phyloP scores from a whole-genome alignment of 92 coral and sea anemone genomes.

The Palythoa grandiflora region DNA sequence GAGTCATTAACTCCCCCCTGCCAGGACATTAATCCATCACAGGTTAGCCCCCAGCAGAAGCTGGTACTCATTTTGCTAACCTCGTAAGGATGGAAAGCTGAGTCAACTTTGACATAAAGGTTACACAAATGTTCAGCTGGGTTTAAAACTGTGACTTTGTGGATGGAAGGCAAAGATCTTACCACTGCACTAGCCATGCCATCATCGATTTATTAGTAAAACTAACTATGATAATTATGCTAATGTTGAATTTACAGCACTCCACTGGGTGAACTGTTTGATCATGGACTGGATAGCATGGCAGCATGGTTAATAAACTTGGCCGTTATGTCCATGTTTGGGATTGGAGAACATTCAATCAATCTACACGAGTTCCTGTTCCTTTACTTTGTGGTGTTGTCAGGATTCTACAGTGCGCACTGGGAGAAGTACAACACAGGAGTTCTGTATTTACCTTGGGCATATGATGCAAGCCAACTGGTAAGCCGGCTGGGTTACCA shows the following conservation, averaged over 20 bases:
- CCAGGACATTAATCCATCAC: too few species aligned
- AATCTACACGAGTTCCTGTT: conserved; percentile 79
- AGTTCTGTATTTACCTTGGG: conserved; percentile 91
- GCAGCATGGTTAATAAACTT: conserved; percentile 89
- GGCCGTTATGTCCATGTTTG: conserved; percentile 83
- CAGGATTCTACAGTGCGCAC: conserved; percentile 90
- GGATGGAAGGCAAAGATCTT: too few species aligned
- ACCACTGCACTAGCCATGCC: too few species aligned
- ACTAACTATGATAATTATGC: too few species aligned
- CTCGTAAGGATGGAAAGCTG: too few species aligned
- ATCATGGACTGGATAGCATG: conserved; percentile 97
- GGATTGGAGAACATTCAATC: conserved; percentile 73
- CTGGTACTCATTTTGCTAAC: too few species aligned
- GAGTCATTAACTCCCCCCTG: too few species aligned
- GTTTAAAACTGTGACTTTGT: too few species aligned
- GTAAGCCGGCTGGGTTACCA: conserved; percentile 49
- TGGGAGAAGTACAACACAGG: conserved; percentile 99
- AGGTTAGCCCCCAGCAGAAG: too few species aligned
- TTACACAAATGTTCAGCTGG: too few species aligned
- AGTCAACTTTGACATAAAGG: too few species aligned
- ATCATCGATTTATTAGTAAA: too few species aligned
- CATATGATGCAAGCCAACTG: conserved; percentile 92
- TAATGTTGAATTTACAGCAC: conserved; percentile 69
- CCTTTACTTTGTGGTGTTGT: conserved; percentile 70
- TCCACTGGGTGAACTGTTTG: conserved; percentile 97